A percentile compares a stretch with the other conserved stretches of the same genome.
These are phyloP conservation scores for Eupeodes luniger DNA, from an alignment of 2,888 invertebrate genomes.

Conservation along the genomic window DNA sequence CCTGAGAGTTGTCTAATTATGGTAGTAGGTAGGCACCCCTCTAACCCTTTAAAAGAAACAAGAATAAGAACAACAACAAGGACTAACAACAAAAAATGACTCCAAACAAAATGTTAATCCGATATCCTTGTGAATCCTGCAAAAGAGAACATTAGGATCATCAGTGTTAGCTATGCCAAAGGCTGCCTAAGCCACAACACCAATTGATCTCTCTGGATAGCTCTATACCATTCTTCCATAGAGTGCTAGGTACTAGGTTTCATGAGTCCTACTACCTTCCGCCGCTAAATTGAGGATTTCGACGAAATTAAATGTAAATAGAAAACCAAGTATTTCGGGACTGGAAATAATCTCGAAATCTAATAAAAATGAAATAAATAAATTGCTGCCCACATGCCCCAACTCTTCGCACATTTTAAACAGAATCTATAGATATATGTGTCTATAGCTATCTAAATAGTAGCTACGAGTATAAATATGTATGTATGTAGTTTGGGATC, in stretches of 20 bases:
- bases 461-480: too few species aligned
- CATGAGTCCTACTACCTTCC: background rate
- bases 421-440: background rate
- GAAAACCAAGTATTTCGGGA: conserved; percentile 60
- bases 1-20: conserved; percentile 53
- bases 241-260: too few species aligned
- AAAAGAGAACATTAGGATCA: conserved; percentile 52
- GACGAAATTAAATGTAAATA: conserved; percentile 71
- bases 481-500: conserved; percentile 11
- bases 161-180: conserved; percentile 46
- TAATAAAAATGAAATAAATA: conserved; percentile 73
- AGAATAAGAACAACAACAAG: background rate
- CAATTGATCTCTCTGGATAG: conserved; percentile 70
- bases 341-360: conserved; percentile 69
- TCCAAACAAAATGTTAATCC: conserved; percentile 56
- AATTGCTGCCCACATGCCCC: conserved; percentile 34
- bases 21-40: background rate
- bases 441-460: too few species aligned
- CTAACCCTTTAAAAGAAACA: too few species aligned
- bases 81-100: conserved; percentile 5
- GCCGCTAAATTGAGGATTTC: conserved; percentile 5
- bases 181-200: conserved; percentile 61
- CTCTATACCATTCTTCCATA: too few species aligned
- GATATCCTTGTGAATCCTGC: conserved; percentile 51
- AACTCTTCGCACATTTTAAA: background rate